Evolutionary conservation across 2,888 invertebrate species (phyloP).

Genomic region (Agonopterix heracliana): DNA sequence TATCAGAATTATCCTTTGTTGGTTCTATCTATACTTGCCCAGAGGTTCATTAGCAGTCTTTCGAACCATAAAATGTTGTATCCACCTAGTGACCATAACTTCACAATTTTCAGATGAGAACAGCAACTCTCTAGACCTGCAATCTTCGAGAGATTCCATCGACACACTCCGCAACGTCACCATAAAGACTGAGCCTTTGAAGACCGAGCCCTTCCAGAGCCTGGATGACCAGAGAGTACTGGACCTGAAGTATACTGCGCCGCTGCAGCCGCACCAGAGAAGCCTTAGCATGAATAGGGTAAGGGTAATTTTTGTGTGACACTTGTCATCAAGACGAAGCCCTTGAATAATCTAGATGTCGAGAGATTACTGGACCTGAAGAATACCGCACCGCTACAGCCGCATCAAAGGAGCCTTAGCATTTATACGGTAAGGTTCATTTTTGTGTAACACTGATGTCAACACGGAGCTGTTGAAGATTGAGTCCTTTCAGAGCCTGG

Average conservation of each 20-base stretch:
- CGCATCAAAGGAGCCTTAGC: conserved; percentile 67
- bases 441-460: too few species aligned
- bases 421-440: conserved; percentile 61
- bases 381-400: conserved; percentile 55
- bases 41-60: too few species aligned
- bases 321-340: conserved; percentile 50
- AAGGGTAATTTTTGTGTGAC: conserved; percentile 10
- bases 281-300: conserved; percentile 74
- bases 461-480: too few species aligned
- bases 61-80: too few species aligned
- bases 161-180: conserved; percentile 67
- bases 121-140: conserved; percentile 61
- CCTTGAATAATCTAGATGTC: conserved; percentile 54
- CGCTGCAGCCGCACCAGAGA: conserved; percentile 62
- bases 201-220: conserved; percentile 52
- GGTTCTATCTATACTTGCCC: too few species aligned
- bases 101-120: conserved; percentile 50
- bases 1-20: too few species aligned
- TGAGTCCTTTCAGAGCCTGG: too few species aligned
- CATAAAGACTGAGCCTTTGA: conserved; percentile 60
- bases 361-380: conserved; percentile 61
- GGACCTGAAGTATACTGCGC: conserved; percentile 58
- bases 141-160: conserved; percentile 65
- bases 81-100: not conserved
- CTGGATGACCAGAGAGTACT: conserved; percentile 59